phyloP scores from a whole-genome alignment of 1,140 invertebrate species.

The Drosophila sechellia region DNA sequence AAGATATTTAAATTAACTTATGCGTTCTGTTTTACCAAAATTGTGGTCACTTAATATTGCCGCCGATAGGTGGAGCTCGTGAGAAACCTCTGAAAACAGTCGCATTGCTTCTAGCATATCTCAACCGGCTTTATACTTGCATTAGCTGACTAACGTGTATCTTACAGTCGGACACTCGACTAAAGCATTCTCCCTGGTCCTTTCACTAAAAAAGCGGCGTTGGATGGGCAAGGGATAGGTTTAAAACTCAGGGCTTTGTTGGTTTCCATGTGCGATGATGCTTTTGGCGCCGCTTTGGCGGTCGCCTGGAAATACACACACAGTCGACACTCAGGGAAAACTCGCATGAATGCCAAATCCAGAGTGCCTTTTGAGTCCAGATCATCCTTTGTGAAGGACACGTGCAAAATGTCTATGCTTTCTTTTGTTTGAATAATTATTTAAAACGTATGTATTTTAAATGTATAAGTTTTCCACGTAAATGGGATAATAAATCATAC shows the following conservation, averaged over 20 bases:
- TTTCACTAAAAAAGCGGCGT: slow-evolving; percentile 8
- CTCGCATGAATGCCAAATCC: slow-evolving; percentile 65
- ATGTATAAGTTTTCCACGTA: neutral
- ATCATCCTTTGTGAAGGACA: slow-evolving; percentile 48
- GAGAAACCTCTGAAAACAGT: too few species aligned
- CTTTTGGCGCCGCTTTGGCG: slow-evolving; percentile 75
- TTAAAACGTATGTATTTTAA: too few species aligned
- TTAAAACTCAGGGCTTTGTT: slow-evolving; percentile 20
- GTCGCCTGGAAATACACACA: slow-evolving; percentile 29
- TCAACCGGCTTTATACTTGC: too few species aligned
- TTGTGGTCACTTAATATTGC: too few species aligned
- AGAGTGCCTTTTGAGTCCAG: slow-evolving; percentile 32
- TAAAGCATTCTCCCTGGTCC: neutral
- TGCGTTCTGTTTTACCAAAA: too few species aligned
- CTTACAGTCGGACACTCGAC: too few species aligned
- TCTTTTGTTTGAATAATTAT: too few species aligned
- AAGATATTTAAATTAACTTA: too few species aligned
- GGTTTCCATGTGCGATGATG: slow-evolving; percentile 60
- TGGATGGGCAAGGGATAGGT: neutral
- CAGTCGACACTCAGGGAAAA: slow-evolving; percentile 32
- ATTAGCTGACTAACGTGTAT: too few species aligned
- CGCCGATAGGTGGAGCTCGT: too few species aligned
- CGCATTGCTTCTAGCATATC: too few species aligned
- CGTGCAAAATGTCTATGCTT: too few species aligned
- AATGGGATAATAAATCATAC: neutral